Evolutionary conservation across 2,113 vertebrate genomes (phyloP), one percentile per base, ranked within the genome.

Genomic region (Potamarius usumacintae): DNA sequence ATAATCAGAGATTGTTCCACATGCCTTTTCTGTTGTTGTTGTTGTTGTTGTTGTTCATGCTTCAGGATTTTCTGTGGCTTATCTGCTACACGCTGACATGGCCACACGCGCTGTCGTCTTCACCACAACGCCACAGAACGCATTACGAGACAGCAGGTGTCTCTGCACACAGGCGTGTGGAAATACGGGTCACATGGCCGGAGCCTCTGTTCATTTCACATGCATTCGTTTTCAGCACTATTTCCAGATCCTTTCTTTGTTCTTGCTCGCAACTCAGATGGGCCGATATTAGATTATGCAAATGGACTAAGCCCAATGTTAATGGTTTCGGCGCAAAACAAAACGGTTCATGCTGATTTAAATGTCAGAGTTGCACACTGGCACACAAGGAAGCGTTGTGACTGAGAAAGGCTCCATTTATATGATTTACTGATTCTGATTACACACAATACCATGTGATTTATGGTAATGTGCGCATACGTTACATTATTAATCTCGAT

Each of bases 381-480:
- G 69, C 50, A 81, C 78, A 27, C 27, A 30, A 22, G 30, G 78
- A 86, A 72, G 30, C 65, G 15, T 48, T 30, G 17, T 20, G 80
- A 52, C 15, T 5, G 22, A 30, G 79, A 34, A 74, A 42, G 30
- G 50, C 65, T 82, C 67, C 25, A 72, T 87, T 48, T 74, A 22
- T 6, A 57, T 82, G 86, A 86, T 60, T 82, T 22, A 60, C 74
- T 22, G 79, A 82, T 87, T 82, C 34, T 3, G 67, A 60, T 30
- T 82, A 82, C 82, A 87, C 48, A 83, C 82, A 53, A 57, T 82
- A 52, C 52, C 11, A 1, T 6, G 57, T 6, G 58, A 82, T 87
- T 87, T 82, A 87, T 87, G 86, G 79, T 82, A 82, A 86, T 86
- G 85, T 20, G 9, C 17, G 22, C 78, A 82, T 60, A 25, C 63